Conservation (phyloP, 2,113 vertebrate genomes). For the Mastomys coucha region DNA sequence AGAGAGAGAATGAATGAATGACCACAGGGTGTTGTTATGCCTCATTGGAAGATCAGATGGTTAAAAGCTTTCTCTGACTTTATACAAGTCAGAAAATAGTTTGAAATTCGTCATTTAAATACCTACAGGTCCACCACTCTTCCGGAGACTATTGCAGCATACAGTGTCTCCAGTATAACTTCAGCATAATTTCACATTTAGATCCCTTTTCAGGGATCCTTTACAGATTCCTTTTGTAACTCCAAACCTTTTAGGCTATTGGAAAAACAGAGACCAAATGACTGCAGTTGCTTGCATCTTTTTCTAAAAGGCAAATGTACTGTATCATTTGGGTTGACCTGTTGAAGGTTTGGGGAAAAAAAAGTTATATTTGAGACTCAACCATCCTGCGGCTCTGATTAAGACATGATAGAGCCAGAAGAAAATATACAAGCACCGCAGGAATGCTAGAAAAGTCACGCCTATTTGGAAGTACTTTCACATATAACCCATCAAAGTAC, state of each 20-base stretch:
- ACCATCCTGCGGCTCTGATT: neutral
- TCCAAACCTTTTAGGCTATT: neutral
- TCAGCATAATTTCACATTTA: slow-evolving; percentile 34
- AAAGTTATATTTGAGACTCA: neutral
- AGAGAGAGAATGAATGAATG: slow-evolving; percentile 8
- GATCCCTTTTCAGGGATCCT: neutral
- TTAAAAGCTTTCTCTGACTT: slow-evolving; percentile 54
- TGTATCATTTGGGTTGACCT: neutral
- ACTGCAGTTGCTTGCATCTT: neutral
- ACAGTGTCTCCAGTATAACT: neutral
- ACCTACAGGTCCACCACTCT: slow-evolving; percentile 50
- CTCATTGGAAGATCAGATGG: slow-evolving; percentile 78
- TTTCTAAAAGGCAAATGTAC: neutral
- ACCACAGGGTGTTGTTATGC: slow-evolving; percentile 56
- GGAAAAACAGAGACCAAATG: slow-evolving; percentile 3
- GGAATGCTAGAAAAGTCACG: neutral
- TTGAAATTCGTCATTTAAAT: neutral
- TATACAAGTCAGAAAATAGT: slow-evolving; percentile 58
- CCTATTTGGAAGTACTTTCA: neutral
- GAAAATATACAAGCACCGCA: slow-evolving; percentile 4
- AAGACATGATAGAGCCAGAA: neutral
- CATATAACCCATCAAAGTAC: neutral
- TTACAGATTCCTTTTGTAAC: slow-evolving; percentile 10
- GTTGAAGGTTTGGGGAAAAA: slow-evolving; percentile 11
- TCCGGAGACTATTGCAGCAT: neutral